These are phyloP conservation scores for Drosophila sp. DNA, from an alignment of 1,140 invertebrate genomes.

Conservation along the genomic window DNA sequence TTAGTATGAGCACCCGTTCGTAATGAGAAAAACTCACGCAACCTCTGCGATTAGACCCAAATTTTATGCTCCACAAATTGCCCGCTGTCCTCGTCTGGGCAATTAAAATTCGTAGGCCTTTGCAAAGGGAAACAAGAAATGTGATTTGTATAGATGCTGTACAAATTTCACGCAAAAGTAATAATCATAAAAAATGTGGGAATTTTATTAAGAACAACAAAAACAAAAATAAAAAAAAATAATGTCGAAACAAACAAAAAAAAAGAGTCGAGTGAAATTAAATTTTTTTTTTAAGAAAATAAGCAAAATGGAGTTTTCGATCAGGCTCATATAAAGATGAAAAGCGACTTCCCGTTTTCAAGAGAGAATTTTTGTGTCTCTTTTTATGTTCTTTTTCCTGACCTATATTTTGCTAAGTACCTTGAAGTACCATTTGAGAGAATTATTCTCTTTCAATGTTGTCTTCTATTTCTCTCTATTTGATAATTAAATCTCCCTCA, in stretches of 20 bases:
- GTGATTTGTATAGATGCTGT: slow-evolving; percentile 61
- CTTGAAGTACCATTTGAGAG: too few species aligned
- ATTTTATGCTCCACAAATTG: slow-evolving; percentile 75
- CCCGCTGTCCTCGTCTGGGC: slow-evolving; percentile 54
- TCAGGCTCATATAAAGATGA: too few species aligned
- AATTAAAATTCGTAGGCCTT: slow-evolving; percentile 83
- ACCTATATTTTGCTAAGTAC: too few species aligned
- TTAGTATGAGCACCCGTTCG: neutral
- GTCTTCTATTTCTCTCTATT: too few species aligned
- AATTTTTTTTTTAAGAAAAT: too few species aligned
- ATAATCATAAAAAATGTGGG: slow-evolving; percentile 51
- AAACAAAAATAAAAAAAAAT: slow-evolving; percentile 21
- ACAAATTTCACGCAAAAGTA: slow-evolving; percentile 49
- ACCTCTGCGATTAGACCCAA: slow-evolving; percentile 55
- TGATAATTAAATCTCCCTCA: too few species aligned
- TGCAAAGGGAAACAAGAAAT: slow-evolving; percentile 58
- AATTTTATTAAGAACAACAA: neutral
- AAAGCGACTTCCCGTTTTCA: too few species aligned
- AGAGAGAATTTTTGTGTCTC: too few species aligned
- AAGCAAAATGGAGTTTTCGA: too few species aligned
- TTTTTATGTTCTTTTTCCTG: too few species aligned
- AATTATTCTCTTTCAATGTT: too few species aligned
- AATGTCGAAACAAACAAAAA: slow-evolving; percentile 21
- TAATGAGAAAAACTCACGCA: slow-evolving; percentile 73
- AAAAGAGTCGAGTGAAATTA: slow-evolving; percentile 13